A percentile compares a stretch with the other conserved stretches of the same genome.
phyloP scores from a whole-genome alignment of 2,888 invertebrate species.

The Orchestes rusci region DNA sequence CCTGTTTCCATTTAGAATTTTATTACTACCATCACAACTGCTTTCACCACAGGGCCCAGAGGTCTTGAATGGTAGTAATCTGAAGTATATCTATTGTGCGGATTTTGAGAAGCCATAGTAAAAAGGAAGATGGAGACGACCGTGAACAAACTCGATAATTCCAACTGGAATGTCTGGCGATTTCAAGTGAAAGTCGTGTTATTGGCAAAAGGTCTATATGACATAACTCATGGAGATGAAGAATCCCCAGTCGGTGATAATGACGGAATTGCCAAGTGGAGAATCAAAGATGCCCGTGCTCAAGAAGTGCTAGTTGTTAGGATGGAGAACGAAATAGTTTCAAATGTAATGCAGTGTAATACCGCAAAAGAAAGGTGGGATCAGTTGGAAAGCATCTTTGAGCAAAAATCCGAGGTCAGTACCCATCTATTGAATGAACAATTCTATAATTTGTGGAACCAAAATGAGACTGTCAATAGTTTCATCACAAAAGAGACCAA shows the following conservation, averaged over 20 bases:
- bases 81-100: conserved; percentile 3
- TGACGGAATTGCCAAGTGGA: conserved; percentile 4
- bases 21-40: no score
- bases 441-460: conserved; percentile 12
- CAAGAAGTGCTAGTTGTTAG: no score
- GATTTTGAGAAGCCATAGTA: neutral
- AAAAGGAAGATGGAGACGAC: neutral
- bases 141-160: conserved; percentile 5
- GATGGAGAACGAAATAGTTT: conserved; percentile 4
- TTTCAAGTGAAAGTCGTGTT: conserved; percentile 8
- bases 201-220: conserved; percentile 9
- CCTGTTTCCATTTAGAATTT: no score
- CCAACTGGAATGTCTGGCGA: conserved; percentile 9
- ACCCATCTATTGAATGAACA: conserved; percentile 15
- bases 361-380: conserved; percentile 12
- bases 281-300: conserved; percentile 2
- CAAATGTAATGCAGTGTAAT: conserved; percentile 10
- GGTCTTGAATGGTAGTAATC: conserved; percentile 6
- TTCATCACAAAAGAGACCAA: conserved; percentile 15
- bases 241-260: no score
- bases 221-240: conserved; percentile 2
- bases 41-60: no score
- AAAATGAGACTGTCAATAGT: conserved; percentile 10
- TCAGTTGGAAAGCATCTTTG: conserved; percentile 11
- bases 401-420: conserved; percentile 5